Evolutionary conservation across 2,113 vertebrate genomes (phyloP).

Genomic region (Orycteropus afer): DNA sequence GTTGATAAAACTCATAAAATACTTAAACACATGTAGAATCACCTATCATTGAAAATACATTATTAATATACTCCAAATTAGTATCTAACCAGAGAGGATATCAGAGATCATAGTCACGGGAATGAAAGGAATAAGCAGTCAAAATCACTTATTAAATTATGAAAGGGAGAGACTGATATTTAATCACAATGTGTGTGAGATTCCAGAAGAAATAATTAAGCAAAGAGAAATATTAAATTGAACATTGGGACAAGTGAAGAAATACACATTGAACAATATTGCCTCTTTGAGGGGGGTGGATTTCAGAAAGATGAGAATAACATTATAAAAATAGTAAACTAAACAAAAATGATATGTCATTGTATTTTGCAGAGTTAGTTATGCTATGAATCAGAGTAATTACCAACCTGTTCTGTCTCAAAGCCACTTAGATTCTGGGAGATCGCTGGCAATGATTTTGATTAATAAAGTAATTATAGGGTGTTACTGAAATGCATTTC

Average conservation of each 20-base stretch:
- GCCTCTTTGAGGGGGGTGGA: not conserved
- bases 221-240: conserved; percentile 1
- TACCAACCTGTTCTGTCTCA: not conserved
- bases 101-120: not conserved
- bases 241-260: not conserved
- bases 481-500: conserved; percentile 45
- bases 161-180: not conserved
- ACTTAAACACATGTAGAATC: not conserved
- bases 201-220: conserved; percentile 17
- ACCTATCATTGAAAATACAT: not conserved
- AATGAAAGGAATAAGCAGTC: not conserved
- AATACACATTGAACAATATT: not conserved
- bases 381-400: not conserved
- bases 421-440: not conserved
- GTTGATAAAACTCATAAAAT: not conserved
- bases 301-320: not conserved
- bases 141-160: not conserved
- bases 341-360: not conserved
- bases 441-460: conserved; percentile 20
- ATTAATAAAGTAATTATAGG: conserved; percentile 49
- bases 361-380: not conserved
- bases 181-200: not conserved
- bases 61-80: not conserved
- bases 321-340: not conserved
- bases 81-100: not conserved